Percentiles rank a stretch among this genome's conserved stretches.
phyloP scores from a whole-genome alignment of 1,140 invertebrate species.

The Sipha flava region DNA sequence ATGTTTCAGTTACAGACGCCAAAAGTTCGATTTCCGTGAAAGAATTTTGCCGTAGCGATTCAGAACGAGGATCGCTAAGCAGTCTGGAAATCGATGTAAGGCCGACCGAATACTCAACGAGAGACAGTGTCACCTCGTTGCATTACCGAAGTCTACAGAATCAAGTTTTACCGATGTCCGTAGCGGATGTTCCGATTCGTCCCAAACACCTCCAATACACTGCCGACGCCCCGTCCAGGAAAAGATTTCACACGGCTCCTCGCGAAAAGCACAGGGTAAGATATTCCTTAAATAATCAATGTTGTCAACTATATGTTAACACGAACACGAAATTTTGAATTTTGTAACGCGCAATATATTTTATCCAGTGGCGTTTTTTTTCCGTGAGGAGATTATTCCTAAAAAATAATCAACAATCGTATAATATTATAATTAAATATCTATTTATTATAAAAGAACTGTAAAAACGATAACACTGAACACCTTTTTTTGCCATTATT shows the following conservation, averaged over 20 bases:
- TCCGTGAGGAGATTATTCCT: too few relatives aligned
- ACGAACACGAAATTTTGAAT: too few relatives aligned
- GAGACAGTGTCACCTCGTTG: slow-evolving; percentile 9
- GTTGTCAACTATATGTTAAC: too few relatives aligned
- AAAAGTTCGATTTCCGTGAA: neutral
- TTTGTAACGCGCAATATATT: too few relatives aligned
- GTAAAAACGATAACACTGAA: too few relatives aligned
- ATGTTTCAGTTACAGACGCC: neutral
- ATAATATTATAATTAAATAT: too few relatives aligned
- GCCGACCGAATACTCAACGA: neutral
- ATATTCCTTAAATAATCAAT: neutral
- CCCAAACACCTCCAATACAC: neutral
- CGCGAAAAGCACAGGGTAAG: slow-evolving; percentile 53
- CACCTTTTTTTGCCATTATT: too few relatives aligned
- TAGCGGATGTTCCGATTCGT: neutral
- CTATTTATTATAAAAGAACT: too few relatives aligned
- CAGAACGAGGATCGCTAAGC: slow-evolving; percentile 8
- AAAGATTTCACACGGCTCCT: slow-evolving; percentile 53
- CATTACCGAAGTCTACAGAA: slow-evolving; percentile 22
- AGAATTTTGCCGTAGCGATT: neutral
- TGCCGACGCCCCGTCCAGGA: slow-evolving; percentile 40
- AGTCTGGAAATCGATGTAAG: neutral
- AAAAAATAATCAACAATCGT: too few relatives aligned
- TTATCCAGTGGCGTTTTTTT: too few relatives aligned
- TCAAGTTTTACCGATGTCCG: neutral